Base-by-base conservation (phyloP, 2,888 invertebrate species). In the Silvanus unidentatus region DNA sequence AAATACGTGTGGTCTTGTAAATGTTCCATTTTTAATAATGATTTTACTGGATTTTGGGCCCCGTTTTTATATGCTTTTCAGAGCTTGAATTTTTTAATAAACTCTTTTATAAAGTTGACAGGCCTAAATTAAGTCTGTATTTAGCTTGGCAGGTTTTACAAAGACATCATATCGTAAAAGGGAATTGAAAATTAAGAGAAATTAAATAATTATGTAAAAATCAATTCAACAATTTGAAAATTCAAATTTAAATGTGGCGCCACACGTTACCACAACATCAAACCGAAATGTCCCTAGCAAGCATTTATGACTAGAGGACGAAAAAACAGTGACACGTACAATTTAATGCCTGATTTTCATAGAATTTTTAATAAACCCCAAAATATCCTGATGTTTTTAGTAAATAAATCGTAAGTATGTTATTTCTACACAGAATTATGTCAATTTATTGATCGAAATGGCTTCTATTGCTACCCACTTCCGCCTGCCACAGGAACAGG, bases 401-500 rank as follows among this genome's bases (percentile, higher is more conserved):
- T n/a, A 4, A 32, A 12, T n/a, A 32, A 32, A 22, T 30, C 28
- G 44, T 44, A 44, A 41, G 44, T 44, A 36, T 11, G 12, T 22
- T 35, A 32, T 5, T 8, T 12, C 10, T 12, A 32, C 3, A 12
- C 11, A 32, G 32, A 8, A 15, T 32, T 14, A 29, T n/a, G n/a
- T 5, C 9, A 46, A 50, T 52, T 52, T 62, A 59, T 61, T 46
- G 60, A 60, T 60, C 53, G 40, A 50, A 64, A 64, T 62, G 63
- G 59, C 60, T 54, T 52, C 59, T 54, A 47, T 46, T 40, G 42
- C 38, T 49, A 37, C 45, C 48, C 55, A 73, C 71, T 74, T 74
- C 73, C 73, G 73, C 66, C 65, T 57, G 55, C 55, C 67, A 78
- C 78, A 79, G 79, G 79, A 79, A 79, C 76, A 79, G 79, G 79